Conservation (phyloP, 1,140 invertebrate species). For the Drosophila repleta region DNA sequence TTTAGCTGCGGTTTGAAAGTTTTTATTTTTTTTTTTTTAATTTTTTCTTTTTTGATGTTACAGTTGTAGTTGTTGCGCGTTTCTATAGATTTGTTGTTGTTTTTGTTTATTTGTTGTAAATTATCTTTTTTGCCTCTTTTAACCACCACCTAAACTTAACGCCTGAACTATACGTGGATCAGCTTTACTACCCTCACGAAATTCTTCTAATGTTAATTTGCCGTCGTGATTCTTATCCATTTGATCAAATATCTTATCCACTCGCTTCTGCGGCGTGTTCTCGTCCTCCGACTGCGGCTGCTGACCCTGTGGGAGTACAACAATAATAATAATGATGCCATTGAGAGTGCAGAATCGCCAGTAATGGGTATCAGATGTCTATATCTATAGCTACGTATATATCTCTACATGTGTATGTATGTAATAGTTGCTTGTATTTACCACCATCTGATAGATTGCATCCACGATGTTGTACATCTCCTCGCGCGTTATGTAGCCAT, state of each 20-base stretch:
- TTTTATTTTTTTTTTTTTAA: constrained; percentile 22
- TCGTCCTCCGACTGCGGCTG: constrained; percentile 95
- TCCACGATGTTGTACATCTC: constrained; percentile 99
- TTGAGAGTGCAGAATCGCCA: constrained; percentile 3
- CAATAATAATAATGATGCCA: neutral
- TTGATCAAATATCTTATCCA: constrained; percentile 98
- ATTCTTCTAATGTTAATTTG: constrained; percentile 97
- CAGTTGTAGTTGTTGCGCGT: constrained; percentile 21
- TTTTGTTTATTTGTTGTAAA: neutral
- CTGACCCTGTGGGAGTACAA: constrained; percentile 88
- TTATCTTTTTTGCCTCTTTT: constrained; percentile 65
- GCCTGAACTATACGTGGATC: constrained; percentile 99
- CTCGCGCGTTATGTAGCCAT: constrained; percentile 98
- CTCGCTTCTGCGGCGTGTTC: constrained; percentile 97
- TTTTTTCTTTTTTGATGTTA: constrained; percentile 15
- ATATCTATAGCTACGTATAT: neutral
- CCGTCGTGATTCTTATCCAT: constrained; percentile 99
- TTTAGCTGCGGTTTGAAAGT: too few species aligned
- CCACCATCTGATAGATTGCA: constrained; percentile 99
- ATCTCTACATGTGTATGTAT: too few species aligned
- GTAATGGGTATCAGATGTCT: neutral
- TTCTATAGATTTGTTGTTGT: neutral
- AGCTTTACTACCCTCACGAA: constrained; percentile 98
- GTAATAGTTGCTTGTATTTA: constrained; percentile 85
- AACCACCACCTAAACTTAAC: constrained; percentile 91